phyloP scores from a whole-genome alignment of 2,888 invertebrate species.

The Cryptocephalus primarius region DNA sequence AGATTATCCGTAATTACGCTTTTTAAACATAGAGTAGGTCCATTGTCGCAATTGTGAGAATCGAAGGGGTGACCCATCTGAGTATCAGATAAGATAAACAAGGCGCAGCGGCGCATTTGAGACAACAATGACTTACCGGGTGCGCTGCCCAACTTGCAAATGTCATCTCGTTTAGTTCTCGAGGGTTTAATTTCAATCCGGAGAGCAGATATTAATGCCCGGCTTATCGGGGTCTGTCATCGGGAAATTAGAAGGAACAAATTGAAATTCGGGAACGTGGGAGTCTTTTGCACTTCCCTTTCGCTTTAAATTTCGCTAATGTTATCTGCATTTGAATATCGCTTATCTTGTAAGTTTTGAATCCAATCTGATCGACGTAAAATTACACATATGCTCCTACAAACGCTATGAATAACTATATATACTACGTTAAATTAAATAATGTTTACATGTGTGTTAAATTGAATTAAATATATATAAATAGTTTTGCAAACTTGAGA shows the following conservation, averaged over 20 bases:
- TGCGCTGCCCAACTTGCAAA: conserved; percentile 13
- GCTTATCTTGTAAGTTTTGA: too few relatives aligned
- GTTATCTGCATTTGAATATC: too few relatives aligned
- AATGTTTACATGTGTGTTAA: too few relatives aligned
- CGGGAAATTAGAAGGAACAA: conserved; percentile 13
- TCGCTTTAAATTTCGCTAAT: too few relatives aligned
- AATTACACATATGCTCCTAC: too few relatives aligned
- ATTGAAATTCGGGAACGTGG: conserved; percentile 12
- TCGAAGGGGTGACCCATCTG: conserved; percentile 29
- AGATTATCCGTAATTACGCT: conserved; percentile 38
- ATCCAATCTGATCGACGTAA: too few relatives aligned
- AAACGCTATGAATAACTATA: too few relatives aligned
- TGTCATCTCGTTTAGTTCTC: conserved; percentile 13
- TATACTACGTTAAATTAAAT: too few relatives aligned
- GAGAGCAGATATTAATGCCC: conserved; percentile 12
- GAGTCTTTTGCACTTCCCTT: conserved; percentile 2
- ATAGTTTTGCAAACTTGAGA: too few relatives aligned
- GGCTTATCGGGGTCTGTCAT: conserved; percentile 14
- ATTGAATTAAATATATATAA: too few relatives aligned
- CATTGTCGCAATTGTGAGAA: conserved; percentile 35
- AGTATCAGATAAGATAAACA: conserved; percentile 34
- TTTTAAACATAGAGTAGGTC: conserved; percentile 33
- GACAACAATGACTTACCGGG: conserved; percentile 21
- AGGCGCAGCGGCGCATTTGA: conserved; percentile 15
- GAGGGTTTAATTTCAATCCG: conserved; percentile 1